Percentiles rank a stretch among this genome's conserved stretches.
phyloP scores from a whole-genome alignment of 1,140 invertebrate species.

The Penaeus indicus region DNA sequence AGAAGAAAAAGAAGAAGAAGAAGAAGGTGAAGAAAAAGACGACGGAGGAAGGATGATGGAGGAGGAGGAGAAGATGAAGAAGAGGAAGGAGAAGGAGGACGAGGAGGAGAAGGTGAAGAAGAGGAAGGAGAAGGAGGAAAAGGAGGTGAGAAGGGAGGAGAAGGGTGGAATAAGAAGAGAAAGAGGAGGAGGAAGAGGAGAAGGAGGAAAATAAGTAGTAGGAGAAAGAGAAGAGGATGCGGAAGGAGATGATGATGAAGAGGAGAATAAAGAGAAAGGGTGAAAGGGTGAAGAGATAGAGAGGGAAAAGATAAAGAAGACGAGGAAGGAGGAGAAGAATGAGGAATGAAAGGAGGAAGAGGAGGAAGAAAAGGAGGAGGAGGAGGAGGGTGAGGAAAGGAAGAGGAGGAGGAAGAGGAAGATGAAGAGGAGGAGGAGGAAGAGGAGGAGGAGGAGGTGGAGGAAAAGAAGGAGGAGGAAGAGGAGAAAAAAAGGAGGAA shows the following conservation, averaged over 20 bases:
- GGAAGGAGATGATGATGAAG: neutral
- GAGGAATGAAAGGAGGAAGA: neutral
- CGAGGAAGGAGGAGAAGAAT: no score
- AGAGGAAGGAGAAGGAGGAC: neutral
- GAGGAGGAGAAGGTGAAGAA: neutral
- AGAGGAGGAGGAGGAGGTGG: neutral
- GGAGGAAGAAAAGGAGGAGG: neutral
- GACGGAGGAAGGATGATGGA: neutral
- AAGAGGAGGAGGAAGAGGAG: neutral
- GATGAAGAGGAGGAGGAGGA: neutral
- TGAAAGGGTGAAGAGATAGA: neutral
- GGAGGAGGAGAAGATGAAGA: neutral
- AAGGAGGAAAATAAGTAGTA: neutral
- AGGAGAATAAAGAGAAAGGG: neutral
- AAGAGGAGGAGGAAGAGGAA: neutral
- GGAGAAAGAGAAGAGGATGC: neutral
- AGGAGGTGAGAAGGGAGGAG: neutral
- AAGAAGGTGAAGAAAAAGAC: neutral
- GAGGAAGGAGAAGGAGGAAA: neutral
- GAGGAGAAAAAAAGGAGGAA: neutral
- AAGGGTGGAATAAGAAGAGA: neutral
- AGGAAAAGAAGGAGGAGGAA: neutral
- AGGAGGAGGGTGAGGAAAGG: neutral
- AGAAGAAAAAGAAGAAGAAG: neutral
- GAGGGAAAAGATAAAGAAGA: neutral